Percentiles rank a stretch among this genome's conserved stretches.
These are phyloP conservation scores for Puntigrus tetrazona DNA, from an alignment of 2,113 vertebrate species.

Conservation along the genomic window DNA sequence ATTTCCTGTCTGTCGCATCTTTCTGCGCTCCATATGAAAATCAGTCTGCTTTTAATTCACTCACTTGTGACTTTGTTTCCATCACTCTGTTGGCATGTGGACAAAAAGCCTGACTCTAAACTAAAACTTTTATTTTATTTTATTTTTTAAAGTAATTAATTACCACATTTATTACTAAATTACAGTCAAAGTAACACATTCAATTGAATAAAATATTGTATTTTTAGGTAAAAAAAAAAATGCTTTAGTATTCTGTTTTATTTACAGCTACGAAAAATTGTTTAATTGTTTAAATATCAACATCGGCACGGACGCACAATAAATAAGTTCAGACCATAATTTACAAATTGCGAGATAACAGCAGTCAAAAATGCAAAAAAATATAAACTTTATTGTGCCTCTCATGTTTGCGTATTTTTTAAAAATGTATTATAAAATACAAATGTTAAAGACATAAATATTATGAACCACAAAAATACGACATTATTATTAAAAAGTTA, in stretches of 20 bases:
- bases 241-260: too few species aligned
- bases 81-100: background rate
- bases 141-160: too few species aligned
- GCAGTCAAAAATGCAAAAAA: constrained; percentile 43
- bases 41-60: background rate
- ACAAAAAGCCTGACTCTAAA: background rate
- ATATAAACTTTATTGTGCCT: constrained; percentile 47
- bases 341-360: too few species aligned
- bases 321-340: too few species aligned
- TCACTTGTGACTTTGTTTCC: background rate
- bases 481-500: background rate
- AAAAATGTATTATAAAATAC: constrained; percentile 43
- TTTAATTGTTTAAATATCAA: too few species aligned
- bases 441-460: constrained; percentile 34
- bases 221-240: too few species aligned
- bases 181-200: too few species aligned
- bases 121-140: too few species aligned
- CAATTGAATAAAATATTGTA: too few species aligned
- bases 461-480: background rate
- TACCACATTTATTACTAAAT: too few species aligned
- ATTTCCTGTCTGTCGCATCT: constrained; percentile 43
- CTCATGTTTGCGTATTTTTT: background rate
- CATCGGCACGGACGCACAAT: too few species aligned
- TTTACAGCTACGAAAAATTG: too few species aligned
- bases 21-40: constrained; percentile 41